Base-by-base conservation (phyloP, 1,140 invertebrate species). In the Nautilus pompilius region DNA sequence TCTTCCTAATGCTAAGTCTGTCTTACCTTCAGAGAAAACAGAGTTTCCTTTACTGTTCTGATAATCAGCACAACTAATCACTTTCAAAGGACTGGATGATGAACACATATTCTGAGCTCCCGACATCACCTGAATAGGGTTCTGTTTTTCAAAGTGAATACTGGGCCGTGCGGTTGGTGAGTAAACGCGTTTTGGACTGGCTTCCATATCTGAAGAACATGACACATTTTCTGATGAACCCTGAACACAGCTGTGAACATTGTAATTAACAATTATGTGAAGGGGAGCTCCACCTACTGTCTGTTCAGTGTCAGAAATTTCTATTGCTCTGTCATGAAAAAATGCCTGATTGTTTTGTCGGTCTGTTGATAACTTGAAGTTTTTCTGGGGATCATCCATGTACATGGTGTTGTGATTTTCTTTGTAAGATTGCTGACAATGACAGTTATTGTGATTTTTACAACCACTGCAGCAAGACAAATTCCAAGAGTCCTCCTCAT, bases 151-250 rank as follows among this genome's bases (percentile, higher is more conserved):
- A 17, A 2, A 28, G 26, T 53, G 49, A 53, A 22, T 17, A 17
- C 26, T 28, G 29, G 49, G 29, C 17, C 8, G 26, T 8, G 29
- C 29, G 26, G 29, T 53, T 17, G 49, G 49, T 1, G 49, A 22
- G 17, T 53, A 53, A 4, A 53, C 49, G 17, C 29, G 49, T 28
- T 53, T 53, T 53, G 49, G 49, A 53, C 49, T 53, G 20, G 29
- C 24, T 6, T 53, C 24, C 26, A 28, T 22, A 5, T 53, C 49
- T 15, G 24, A 17, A 24, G 49, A 13, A 53, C 26, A 28, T 17
- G 49, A 53, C 49, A 53, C 24, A 28, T 8, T 53, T 15, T 53
- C 24, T 17, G 13, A 17, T 10, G n/a, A 17, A 24, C 26, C 26
- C 8, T 15, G n/a, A 24, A 20, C 8, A 8, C 26, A 24, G 26